Base-by-base conservation (phyloP, 2,113 vertebrate genomes). In the Podiceps cristatus region DNA sequence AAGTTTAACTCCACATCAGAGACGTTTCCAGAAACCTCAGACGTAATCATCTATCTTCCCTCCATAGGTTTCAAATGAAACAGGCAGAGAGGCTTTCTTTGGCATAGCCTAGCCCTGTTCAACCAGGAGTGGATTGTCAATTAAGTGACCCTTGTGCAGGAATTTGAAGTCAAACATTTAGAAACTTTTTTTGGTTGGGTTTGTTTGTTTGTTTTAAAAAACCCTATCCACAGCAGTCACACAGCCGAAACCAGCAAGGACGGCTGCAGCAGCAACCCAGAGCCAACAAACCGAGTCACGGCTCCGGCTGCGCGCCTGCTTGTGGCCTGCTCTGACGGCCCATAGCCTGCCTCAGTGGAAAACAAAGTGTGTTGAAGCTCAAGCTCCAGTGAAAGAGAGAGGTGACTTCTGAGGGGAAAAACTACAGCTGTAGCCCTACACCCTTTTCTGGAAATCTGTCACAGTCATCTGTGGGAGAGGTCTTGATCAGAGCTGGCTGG, bases 21-120 rank as follows among this genome's bases (percentile, higher is more conserved):
- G 79, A 52, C 63, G 60, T 83, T 94, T 95, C 75, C 87, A 59
- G 52, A 88, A 95, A 93, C 85, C 58, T 2, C 90, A 95, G 71
- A 76, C 74, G 81, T 88, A 76, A 83, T 2, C 10, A 92, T 33
- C 56, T 28, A 71, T 89, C 89, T 91, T 88, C n/a, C 35, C 75
- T 86, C 58, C 58, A 56, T 5, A 83, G 53, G 53, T 91, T 91
- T 94, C 93, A 87, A 91, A 90, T 5, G 55, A 67, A 96, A 87
- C 37, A 69, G 42, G n/a, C 80, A 59, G 55, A 18, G 77, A 95
- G 69, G n/a, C 33, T 95, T 93, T 89, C 68, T 94, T 67, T 78
- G 73, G 74, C 90, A 75, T 42, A 86, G 37, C 27, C 58, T 42
- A 80, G 75, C 45, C 63, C 47, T 71, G 42, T 33, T 95, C 75